Evolutionary conservation across 1,140 invertebrate genomes (phyloP).

Genomic region (Drosophila sproati): DNA sequence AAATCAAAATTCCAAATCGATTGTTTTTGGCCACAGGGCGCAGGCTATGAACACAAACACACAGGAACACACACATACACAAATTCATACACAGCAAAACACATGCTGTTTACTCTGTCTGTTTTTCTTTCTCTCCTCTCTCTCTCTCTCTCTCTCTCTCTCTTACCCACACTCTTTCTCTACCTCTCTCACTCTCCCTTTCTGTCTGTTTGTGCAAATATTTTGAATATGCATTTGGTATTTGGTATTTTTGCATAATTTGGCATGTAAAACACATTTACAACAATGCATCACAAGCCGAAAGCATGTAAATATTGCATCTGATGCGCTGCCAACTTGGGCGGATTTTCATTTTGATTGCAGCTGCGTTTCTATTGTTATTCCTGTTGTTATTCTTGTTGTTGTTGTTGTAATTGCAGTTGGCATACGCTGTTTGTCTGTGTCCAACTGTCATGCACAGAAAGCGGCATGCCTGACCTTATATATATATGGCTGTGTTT

Average conservation of each 20-base stretch:
- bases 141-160: slow-evolving; percentile 23
- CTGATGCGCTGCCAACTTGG: slow-evolving; percentile 59
- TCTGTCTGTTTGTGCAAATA: slow-evolving; percentile 45
- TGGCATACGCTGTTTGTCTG: background rate
- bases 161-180: background rate
- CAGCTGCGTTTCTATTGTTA: slow-evolving; percentile 28
- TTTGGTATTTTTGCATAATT: slow-evolving; percentile 80
- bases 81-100: slow-evolving; percentile 21
- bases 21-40: slow-evolving; percentile 32
- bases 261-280: slow-evolving; percentile 81
- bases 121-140: background rate
- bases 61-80: slow-evolving; percentile 16
- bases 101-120: slow-evolving; percentile 20
- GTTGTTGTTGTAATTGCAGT: slow-evolving; percentile 17
- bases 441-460: background rate
- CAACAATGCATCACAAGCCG: slow-evolving; percentile 54
- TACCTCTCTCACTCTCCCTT: slow-evolving; percentile 16
- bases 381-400: slow-evolving; percentile 39
- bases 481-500: background rate
- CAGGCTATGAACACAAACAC: slow-evolving; percentile 11
- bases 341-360: slow-evolving; percentile 75
- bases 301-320: slow-evolving; percentile 43
- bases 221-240: slow-evolving; percentile 73
- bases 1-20: slow-evolving; percentile 71
- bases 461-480: background rate